Evolutionary conservation across 2,888 invertebrate genomes (phyloP), one percentile per base, ranked within the genome.

Genomic region (Listrodromus nycthemerus): DNA sequence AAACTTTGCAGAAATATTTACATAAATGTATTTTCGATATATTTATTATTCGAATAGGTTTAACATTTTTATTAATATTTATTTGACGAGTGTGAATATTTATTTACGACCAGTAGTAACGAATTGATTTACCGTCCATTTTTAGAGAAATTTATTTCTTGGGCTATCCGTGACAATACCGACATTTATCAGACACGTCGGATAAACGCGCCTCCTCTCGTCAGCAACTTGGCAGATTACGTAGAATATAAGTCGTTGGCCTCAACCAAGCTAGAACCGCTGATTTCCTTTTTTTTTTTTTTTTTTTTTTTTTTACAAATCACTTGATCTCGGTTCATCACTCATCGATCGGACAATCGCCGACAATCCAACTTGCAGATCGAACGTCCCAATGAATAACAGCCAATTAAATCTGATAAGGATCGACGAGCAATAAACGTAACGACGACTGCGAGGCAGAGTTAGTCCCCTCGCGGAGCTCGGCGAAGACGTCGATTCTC

Each of bases 391-490:
- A 19, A 61, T 19, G 58, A 55, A 67, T 6, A 75, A 80, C 66
- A 71, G 79, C 30, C 66, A 63, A 63, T 45, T 75, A 58, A 33
- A 67, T 66, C 58, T 45, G 83, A 83, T 80, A 80, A 83, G 66
- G 76, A 50, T 76, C n/a, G 67, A 63, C n/a, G 30, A 21, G 48
- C 37, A 79, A 75, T 69, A 33, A 70, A 63, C 48, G 41, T 30
- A 37, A 27, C 50, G 61, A 71, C 55, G 16, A 52, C 37, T 67
- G 50, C 27, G 19, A 65, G 16, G 55, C 45, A 58, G 13, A 30
- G 66, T 73, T 76, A 83, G 80, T 83, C 76, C 52, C 21, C 30
- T 52, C 48, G 52, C 10, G 24, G 50, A 52, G 13, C 50, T 76
- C 73, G 19, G 55, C 45, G 30, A 73, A 50, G 61, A 76, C 71